Evolutionary conservation across 2,113 vertebrate species (phyloP).

Genomic region (Sigmodon hispidus): DNA sequence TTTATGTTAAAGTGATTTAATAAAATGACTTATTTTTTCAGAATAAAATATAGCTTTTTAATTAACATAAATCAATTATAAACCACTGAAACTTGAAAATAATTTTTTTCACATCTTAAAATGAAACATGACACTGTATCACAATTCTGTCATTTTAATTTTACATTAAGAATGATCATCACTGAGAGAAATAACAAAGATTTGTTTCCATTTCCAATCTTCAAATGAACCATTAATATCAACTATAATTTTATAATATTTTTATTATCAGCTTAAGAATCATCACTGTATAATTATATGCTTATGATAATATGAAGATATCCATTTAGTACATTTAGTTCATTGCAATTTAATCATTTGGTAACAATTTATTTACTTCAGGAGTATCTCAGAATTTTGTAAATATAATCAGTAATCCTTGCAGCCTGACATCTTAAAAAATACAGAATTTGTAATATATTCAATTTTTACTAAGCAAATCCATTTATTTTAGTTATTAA

Average conservation of each 20-base stretch:
- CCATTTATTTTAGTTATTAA: background rate
- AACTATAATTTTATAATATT: background rate
- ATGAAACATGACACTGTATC: background rate
- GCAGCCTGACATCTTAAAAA: background rate
- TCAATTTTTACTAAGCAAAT: background rate
- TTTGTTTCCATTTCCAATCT: background rate
- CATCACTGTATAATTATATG: background rate
- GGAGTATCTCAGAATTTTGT: background rate
- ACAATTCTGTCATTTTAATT: background rate
- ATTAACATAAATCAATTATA: background rate
- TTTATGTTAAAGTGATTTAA: slow-evolving; percentile 10
- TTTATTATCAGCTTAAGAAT: slow-evolving; percentile 10
- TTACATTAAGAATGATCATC: background rate
- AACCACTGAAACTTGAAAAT: background rate
- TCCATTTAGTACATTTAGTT: background rate
- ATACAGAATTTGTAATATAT: background rate
- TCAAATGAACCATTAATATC: background rate
- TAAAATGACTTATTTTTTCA: background rate
- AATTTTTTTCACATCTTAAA: background rate
- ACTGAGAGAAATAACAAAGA: background rate
- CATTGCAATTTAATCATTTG: slow-evolving; percentile 1
- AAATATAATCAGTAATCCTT: background rate
- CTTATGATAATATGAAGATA: background rate
- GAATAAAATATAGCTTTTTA: background rate
- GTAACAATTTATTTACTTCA: background rate